Evolutionary conservation across 2,888 invertebrate genomes (phyloP).

Genomic region (Rotaria magnacalcarata): DNA sequence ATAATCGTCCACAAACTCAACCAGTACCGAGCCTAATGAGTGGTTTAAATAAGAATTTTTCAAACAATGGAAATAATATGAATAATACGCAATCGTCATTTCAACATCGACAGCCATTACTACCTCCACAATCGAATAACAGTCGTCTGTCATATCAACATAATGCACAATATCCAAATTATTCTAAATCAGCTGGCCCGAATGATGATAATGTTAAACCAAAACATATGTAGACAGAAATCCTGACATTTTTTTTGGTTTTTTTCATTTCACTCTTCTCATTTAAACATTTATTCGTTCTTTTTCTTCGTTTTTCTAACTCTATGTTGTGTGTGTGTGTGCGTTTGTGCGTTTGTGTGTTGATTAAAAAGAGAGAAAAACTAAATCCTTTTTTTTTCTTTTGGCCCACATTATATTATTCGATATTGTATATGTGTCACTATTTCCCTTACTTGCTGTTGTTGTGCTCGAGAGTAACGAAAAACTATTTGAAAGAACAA

Average conservation of each 20-base stretch:
- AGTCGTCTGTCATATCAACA: constrained; percentile 1
- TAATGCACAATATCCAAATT: not conserved
- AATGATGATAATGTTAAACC: constrained; percentile 12
- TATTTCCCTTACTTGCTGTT: not conserved
- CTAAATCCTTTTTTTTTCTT: not conserved
- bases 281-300: not conserved
- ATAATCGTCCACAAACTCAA: not conserved
- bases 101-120: not conserved
- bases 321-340: not conserved
- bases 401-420: not conserved
- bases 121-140: not conserved
- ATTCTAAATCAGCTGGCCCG: not conserved
- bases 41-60: not conserved
- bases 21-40: not conserved
- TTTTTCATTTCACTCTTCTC: not conserved
- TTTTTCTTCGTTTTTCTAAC: not conserved
- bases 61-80: not conserved
- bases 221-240: not conserved
- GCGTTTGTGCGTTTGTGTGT: not conserved
- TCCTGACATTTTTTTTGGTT: not conserved
- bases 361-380: not conserved
- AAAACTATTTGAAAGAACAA: not conserved
- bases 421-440: constrained; percentile 14
- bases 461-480: constrained; percentile 29
- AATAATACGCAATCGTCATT: not conserved